Conservation (phyloP, 2,797 vertebrate genomes). For the Sebastiscus albofasciatus region DNA sequence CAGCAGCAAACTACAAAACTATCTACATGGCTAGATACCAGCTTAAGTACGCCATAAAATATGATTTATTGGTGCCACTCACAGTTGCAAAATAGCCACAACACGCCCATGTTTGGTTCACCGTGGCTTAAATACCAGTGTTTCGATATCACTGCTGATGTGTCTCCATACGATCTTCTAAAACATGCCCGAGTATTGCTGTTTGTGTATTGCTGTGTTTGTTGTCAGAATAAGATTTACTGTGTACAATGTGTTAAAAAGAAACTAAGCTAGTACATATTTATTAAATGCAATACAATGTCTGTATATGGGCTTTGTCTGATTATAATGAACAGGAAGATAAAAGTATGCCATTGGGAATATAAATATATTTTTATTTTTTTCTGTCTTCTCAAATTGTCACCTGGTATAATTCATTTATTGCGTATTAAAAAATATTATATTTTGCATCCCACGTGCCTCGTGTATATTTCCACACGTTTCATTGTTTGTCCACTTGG, state of each 20-base stretch:
- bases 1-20: conserved; percentile 2
- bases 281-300: conserved; percentile 77
- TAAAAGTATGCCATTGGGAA: conserved; percentile 63
- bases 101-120: conserved; percentile 36
- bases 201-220: conserved; percentile 70
- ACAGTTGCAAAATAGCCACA: conserved; percentile 39
- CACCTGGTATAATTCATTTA: conserved; percentile 74
- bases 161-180: conserved; percentile 58
- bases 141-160: conserved; percentile 58
- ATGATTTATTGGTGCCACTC: conserved; percentile 19
- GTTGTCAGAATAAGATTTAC: conserved; percentile 68
- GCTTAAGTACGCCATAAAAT: conserved; percentile 1
- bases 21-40: background rate
- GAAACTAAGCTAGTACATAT: conserved; percentile 65
- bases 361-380: conserved; percentile 76
- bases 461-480: conserved; percentile 15
- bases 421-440: conserved; percentile 81
- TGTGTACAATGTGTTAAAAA: conserved; percentile 59
- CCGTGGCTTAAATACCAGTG: conserved; percentile 62
- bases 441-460: conserved; percentile 77
- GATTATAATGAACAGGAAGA: conserved; percentile 56
- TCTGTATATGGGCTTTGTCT: conserved; percentile 66
- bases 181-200: conserved; percentile 65
- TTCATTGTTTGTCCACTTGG: background rate
- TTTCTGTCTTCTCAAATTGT: conserved; percentile 74